Evolutionary conservation across 1,140 invertebrate species (phyloP).

Genomic region (Gonatopus flavifemur): DNA sequence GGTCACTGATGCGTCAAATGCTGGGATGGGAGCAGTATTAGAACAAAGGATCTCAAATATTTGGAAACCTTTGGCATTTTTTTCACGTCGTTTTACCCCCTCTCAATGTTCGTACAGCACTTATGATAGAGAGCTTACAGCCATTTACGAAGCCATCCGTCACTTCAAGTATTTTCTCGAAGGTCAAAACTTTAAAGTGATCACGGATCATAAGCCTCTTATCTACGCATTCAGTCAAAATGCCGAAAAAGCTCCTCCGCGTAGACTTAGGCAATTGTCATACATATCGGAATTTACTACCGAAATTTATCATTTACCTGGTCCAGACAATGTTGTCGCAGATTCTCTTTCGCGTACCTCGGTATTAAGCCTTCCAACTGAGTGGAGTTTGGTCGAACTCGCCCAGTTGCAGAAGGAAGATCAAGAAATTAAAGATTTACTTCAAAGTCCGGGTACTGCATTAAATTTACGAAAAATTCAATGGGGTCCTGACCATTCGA

Average conservation of each 20-base stretch:
- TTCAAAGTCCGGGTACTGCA: not conserved
- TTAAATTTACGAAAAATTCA: too few species aligned
- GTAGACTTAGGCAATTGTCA: not conserved
- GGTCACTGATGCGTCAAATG: slow-evolving; percentile 16
- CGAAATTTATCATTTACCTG: not conserved
- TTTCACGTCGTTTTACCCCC: slow-evolving; percentile 22
- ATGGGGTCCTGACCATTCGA: too few species aligned
- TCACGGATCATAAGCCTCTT: not conserved
- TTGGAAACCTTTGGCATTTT: slow-evolving; percentile 34
- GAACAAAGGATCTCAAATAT: slow-evolving; percentile 14
- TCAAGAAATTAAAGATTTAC: not conserved
- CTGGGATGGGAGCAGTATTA: slow-evolving; percentile 18
- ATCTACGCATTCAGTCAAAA: not conserved
- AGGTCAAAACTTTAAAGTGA: not conserved
- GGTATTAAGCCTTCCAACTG: not conserved
- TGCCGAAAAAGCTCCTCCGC: not conserved
- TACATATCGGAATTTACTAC: not conserved
- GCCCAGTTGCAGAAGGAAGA: not conserved
- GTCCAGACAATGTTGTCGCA: not conserved
- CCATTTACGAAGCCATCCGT: too few species aligned
- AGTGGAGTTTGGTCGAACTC: not conserved
- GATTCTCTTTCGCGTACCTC: not conserved
- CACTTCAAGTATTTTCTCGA: not conserved
- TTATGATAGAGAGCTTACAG: not conserved
- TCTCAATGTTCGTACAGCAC: slow-evolving; percentile 12